phyloP scores from a whole-genome alignment of 2,888 invertebrate genomes.

The Erebia aethiops region DNA sequence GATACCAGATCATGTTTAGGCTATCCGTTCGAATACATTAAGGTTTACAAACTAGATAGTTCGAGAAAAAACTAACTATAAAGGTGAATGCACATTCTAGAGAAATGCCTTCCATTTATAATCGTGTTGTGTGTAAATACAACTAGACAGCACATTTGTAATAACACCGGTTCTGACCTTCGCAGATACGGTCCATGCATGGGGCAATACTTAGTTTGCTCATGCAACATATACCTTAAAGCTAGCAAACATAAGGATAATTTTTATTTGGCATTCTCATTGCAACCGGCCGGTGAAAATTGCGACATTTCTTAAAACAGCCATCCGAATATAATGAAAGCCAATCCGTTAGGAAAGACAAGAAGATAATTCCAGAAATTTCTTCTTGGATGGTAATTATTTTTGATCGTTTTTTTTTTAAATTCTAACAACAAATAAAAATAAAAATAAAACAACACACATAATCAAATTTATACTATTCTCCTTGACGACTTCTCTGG shows the following conservation, averaged over 20 bases:
- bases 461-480: too few relatives aligned
- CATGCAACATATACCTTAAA: background rate
- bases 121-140: constrained; percentile 8
- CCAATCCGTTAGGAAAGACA: background rate
- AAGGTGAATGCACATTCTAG: background rate
- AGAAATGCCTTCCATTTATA: constrained; percentile 2
- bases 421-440: too few relatives aligned
- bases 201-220: background rate
- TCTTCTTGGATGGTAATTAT: background rate
- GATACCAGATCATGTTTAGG: too few relatives aligned
- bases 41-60: background rate
- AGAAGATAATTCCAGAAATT: background rate
- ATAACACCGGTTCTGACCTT: constrained; percentile 25
- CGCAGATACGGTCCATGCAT: constrained; percentile 10
- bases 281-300: constrained; percentile 13
- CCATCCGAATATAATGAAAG: constrained; percentile 8
- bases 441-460: too few relatives aligned
- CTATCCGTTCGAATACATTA: too few relatives aligned
- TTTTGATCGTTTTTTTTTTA: too few relatives aligned
- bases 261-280: background rate
- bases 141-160: constrained; percentile 18
- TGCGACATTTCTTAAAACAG: constrained; percentile 9
- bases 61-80: background rate
- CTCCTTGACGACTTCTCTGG: too few relatives aligned
- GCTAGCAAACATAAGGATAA: background rate